phyloP scores from a whole-genome alignment of 1,140 invertebrate species.

The Megalopta genalis region DNA sequence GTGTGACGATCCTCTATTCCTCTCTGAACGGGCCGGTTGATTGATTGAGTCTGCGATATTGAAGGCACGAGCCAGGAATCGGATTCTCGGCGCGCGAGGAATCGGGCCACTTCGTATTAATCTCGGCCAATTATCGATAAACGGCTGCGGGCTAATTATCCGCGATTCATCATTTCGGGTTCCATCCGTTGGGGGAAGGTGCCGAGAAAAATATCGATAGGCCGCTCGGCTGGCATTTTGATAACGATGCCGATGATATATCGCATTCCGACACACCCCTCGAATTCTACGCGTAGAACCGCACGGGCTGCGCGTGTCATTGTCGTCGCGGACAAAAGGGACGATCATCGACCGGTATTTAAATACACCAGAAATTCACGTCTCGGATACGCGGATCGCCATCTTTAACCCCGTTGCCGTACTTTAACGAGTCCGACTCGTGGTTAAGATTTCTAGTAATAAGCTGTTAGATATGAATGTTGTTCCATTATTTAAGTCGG shows the following conservation, averaged over 20 bases:
- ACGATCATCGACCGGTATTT: slow-evolving; percentile 33
- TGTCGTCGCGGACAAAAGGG: slow-evolving; percentile 7
- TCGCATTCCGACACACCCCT: not conserved
- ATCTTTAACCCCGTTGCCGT: no score
- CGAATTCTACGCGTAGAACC: no score
- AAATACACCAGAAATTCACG: not conserved
- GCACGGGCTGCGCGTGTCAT: not conserved
- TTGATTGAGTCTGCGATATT: slow-evolving; percentile 22
- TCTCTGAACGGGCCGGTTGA: not conserved
- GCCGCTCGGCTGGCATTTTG: slow-evolving; percentile 6
- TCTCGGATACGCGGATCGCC: no score
- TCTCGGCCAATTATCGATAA: slow-evolving; percentile 41
- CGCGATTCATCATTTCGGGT: slow-evolving; percentile 29
- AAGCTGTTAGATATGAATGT: no score
- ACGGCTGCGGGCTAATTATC: slow-evolving; percentile 27
- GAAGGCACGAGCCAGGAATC: slow-evolving; percentile 7
- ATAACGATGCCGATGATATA: slow-evolving; percentile 32
- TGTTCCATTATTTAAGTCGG: no score
- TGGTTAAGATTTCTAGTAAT: no score
- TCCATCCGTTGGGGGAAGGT: not conserved
- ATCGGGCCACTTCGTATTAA: slow-evolving; percentile 34
- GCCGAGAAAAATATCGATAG: slow-evolving; percentile 22
- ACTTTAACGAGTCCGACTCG: no score
- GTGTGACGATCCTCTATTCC: not conserved
- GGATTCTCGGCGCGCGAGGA: not conserved